phyloP scores from a whole-genome alignment of 2,888 invertebrate genomes.

The Napeogenes sylphis region DNA sequence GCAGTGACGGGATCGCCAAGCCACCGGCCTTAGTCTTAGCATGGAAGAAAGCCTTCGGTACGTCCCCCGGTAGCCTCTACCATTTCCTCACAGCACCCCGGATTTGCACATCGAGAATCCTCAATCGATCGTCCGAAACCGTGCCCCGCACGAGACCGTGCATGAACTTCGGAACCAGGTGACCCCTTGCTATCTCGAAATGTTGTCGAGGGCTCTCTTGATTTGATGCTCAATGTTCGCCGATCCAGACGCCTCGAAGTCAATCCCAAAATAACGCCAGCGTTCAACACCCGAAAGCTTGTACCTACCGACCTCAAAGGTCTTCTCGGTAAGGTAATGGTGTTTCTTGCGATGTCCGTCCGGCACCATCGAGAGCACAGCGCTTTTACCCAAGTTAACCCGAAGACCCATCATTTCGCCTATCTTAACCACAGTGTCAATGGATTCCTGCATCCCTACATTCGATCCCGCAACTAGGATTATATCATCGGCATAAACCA shows the following conservation, averaged over 20 bases:
- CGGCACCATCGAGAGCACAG: slow-evolving; percentile 35
- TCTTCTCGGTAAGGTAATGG: neutral
- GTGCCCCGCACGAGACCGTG: slow-evolving; percentile 45
- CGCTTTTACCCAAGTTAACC: slow-evolving; percentile 37
- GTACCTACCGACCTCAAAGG: neutral
- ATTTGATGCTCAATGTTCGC: slow-evolving; percentile 3
- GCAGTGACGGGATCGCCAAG: too few species aligned
- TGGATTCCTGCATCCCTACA: too few species aligned
- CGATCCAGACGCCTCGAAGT: slow-evolving; percentile 38
- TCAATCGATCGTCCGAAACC: slow-evolving; percentile 34
- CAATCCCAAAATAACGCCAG: slow-evolving; percentile 42
- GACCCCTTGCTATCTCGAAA: slow-evolving; percentile 36
- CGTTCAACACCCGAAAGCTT: slow-evolving; percentile 35
- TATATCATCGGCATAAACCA: too few species aligned
- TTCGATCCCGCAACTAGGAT: too few species aligned
- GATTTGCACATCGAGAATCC: slow-evolving; percentile 41
- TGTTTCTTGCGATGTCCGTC: slow-evolving; percentile 6
- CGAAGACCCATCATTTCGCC: too few species aligned
- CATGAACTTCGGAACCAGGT: slow-evolving; percentile 47
- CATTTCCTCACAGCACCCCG: slow-evolving; percentile 36
- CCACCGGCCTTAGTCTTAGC: slow-evolving; percentile 32
- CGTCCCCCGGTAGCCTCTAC: slow-evolving; percentile 42
- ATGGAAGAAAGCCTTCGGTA: slow-evolving; percentile 39
- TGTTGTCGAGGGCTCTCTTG: slow-evolving; percentile 26
- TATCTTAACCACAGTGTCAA: too few species aligned